Evolutionary conservation across 2,888 invertebrate species (phyloP).

Genomic region (Xestia ashworthii): DNA sequence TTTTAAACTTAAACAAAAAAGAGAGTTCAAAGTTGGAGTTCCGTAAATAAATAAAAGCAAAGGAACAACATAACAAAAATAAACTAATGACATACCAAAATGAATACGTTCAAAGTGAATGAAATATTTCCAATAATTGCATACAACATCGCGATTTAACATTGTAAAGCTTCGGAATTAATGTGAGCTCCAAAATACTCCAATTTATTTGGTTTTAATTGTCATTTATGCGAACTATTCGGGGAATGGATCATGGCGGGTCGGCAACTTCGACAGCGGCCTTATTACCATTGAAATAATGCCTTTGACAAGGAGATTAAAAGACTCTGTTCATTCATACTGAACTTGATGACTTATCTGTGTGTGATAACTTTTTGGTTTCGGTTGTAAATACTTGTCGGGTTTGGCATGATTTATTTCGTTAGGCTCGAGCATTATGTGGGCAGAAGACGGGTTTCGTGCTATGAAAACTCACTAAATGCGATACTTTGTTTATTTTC

Average conservation of each 20-base stretch:
- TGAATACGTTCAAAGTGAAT: slow-evolving; percentile 34
- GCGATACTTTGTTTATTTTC: too few relatives aligned
- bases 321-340: slow-evolving; percentile 8
- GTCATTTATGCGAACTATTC: slow-evolving; percentile 28
- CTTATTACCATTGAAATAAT: slow-evolving; percentile 37
- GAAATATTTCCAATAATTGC: slow-evolving; percentile 45
- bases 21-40: background rate
- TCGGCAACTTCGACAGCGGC: background rate
- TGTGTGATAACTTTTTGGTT: background rate
- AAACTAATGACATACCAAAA: slow-evolving; percentile 21
- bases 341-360: background rate
- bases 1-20: background rate
- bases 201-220: slow-evolving; percentile 35
- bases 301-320: slow-evolving; percentile 46
- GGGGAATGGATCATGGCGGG: slow-evolving; percentile 14
- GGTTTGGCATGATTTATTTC: too few relatives aligned
- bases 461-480: too few relatives aligned
- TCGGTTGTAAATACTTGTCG: background rate
- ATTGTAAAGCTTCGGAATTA: slow-evolving; percentile 24
- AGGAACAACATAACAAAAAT: background rate
- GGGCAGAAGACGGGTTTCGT: too few relatives aligned
- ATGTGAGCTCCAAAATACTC: slow-evolving; percentile 20
- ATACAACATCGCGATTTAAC: slow-evolving; percentile 28
- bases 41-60: background rate
- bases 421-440: too few relatives aligned